Evolutionary conservation across 2,888 invertebrate species (phyloP), one percentile per base, ranked within the genome.

Genomic region (Thymelicus acteon): DNA sequence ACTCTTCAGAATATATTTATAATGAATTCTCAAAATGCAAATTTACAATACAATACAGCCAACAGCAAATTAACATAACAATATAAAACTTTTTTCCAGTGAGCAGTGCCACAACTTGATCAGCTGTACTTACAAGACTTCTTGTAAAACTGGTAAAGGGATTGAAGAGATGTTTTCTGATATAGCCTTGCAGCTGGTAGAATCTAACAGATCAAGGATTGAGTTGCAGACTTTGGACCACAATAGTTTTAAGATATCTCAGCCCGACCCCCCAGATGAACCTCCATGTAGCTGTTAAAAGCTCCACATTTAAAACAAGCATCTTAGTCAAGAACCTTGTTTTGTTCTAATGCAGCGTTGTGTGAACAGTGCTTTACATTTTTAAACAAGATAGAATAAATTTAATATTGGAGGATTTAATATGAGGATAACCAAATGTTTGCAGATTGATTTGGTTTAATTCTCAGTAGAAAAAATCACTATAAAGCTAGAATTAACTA

Each of bases 51-150:
- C 31, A 8, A 67, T 58, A 12, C 13, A 54, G 44, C 49, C 49
- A 54, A 19, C 19, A 19, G 19, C 19, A 19, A 4, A 57, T n/a
- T 61, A 24, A 62, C 13, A 19, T 52, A 68, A 60, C 49, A 31
- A 67, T 72, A 12, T 63, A 61, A 66, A 75, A 72, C 72, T 54
- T 85, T 71, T 49, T 94, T 95, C 67, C 88, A 97, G 97, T 91
- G 97, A 98, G 87, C 98, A 98, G 88, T 98, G 98, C 86, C 98
- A 98, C 88, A 97, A 97, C 86, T 94, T 98, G 67, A 96, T 98
- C 77, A 97, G 97, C 84, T 97, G 96, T 67, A 97, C 97, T 63
- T 98, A 97, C 85, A 97, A 97, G 89, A 98, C 98, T 19, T 98
- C 98, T 6, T 98, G 98, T 86, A 98, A 97, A 88, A 96, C 96